A percentile compares a stretch with the other conserved stretches of the same genome.
Evolutionary conservation across 1,140 invertebrate genomes (phyloP).

Genomic region (Choristoneura fumiferana): DNA sequence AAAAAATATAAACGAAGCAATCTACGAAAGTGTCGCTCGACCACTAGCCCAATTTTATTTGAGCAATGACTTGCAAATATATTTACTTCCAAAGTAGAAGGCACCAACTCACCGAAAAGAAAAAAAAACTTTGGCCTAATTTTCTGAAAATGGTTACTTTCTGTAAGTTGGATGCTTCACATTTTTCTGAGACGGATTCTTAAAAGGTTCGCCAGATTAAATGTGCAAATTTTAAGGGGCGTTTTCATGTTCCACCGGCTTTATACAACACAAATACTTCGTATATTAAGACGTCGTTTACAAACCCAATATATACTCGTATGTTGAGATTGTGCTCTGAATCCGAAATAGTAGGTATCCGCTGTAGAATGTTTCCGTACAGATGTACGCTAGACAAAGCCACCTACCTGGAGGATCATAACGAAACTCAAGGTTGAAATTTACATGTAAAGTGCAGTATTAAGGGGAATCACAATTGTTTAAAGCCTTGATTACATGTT

Average conservation of each 20-base stretch:
- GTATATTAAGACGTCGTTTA: background rate
- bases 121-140: too few species aligned
- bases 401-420: constrained; percentile 13
- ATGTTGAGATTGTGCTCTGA: background rate
- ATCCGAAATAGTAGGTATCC: background rate
- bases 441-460: constrained; percentile 12
- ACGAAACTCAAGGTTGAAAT: constrained; percentile 13
- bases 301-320: constrained; percentile 1
- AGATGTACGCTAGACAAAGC: constrained; percentile 1
- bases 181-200: too few species aligned
- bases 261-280: too few species aligned
- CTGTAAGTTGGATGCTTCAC: too few species aligned
- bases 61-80: background rate
- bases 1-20: too few species aligned
- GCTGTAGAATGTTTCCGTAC: background rate
- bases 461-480: constrained; percentile 13
- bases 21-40: background rate
- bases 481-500: constrained; percentile 2
- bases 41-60: background rate
- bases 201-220: too few species aligned
- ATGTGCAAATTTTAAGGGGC: too few species aligned
- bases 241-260: too few species aligned
- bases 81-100: too few species aligned
- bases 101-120: too few species aligned
- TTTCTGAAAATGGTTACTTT: too few species aligned